Conservation (phyloP, 2,113 vertebrate genomes). For the Notothenia coriiceps region DNA sequence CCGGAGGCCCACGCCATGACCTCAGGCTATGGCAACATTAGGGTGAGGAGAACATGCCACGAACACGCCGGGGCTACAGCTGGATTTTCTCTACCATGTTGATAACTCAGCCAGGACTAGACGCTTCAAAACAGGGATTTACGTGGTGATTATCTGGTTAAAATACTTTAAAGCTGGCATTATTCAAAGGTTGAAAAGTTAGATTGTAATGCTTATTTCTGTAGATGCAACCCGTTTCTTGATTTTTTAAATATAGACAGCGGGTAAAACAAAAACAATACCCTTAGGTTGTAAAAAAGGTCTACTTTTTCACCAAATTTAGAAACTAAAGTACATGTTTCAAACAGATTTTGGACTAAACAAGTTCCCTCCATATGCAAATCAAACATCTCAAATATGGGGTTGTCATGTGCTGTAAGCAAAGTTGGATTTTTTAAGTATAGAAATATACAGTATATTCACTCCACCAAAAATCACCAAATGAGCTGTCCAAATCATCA, state of each 20-base stretch:
- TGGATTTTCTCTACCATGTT: constrained; percentile 28
- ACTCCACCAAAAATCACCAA: not conserved
- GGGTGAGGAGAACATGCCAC: constrained; percentile 27
- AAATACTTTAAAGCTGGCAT: not conserved
- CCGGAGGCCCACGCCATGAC: constrained; percentile 72
- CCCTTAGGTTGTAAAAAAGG: not conserved
- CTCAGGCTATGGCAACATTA: constrained; percentile 56
- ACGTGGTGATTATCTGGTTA: not conserved
- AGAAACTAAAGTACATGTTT: not conserved
- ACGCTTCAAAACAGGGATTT: not conserved
- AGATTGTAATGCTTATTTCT: not conserved
- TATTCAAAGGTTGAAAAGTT: not conserved
- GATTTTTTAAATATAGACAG: not conserved
- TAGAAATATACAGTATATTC: not conserved
- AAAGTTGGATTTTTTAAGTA: not conserved
- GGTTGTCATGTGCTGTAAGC: not conserved
- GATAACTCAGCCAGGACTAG: not conserved
- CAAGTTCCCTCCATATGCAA: no score
- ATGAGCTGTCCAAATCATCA: not conserved
- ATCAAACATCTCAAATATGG: not conserved
- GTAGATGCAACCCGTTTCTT: not conserved
- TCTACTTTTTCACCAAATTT: not conserved
- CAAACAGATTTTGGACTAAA: not conserved
- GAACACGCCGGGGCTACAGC: constrained; percentile 22
- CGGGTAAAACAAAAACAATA: constrained; percentile 4